A percentile compares a stretch with the other conserved stretches of the same genome.
phyloP scores from a whole-genome alignment of 1,140 invertebrate genomes.

The Brachionus rotundiformis region DNA sequence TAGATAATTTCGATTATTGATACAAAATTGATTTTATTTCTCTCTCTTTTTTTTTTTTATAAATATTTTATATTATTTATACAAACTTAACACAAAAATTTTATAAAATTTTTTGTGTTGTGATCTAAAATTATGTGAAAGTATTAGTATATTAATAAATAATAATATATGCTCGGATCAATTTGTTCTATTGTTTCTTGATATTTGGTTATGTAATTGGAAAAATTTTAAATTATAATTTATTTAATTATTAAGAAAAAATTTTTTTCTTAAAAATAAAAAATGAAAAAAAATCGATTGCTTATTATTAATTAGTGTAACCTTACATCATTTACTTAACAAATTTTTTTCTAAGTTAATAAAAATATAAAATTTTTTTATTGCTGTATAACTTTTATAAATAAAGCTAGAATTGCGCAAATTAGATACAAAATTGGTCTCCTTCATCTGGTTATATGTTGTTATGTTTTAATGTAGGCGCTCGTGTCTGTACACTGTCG shows the following conservation, averaged over 20 bases:
- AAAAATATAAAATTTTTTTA: too few species aligned
- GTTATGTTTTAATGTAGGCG: neutral
- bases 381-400: too few species aligned
- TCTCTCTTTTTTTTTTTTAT: neutral
- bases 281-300: neutral
- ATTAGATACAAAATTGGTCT: neutral
- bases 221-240: neutral
- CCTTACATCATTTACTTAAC: neutral
- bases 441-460: neutral
- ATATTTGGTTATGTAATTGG: neutral
- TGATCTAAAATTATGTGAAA: conserved; percentile 15
- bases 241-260: neutral
- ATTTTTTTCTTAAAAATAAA: neutral
- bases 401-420: neutral
- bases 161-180: too few species aligned
- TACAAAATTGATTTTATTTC: neutral
- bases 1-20: neutral
- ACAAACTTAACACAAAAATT: neutral
- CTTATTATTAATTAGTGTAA: neutral
- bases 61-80: neutral
- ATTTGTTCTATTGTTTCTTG: neutral
- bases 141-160: too few species aligned
- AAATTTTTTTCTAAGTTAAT: too few species aligned
- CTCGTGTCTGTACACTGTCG: neutral
- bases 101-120: neutral